Evolutionary conservation across 2,113 vertebrate genomes (phyloP).

Genomic region (Grammomys surdaster): DNA sequence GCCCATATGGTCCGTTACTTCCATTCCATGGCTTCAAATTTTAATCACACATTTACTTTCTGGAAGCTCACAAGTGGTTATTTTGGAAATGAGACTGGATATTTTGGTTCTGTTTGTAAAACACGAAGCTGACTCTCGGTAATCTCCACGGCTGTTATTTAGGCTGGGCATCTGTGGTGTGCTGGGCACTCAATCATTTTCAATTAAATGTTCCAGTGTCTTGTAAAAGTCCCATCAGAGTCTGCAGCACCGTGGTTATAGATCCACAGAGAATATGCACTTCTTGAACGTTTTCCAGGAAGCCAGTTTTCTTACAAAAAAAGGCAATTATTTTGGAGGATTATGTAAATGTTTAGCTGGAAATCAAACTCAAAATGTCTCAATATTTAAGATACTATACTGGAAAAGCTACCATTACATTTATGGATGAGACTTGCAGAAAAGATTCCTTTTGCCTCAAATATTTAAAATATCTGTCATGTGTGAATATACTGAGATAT

Average conservation of each 20-base stretch:
- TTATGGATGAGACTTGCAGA: constrained; percentile 34
- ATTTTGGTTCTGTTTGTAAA: constrained; percentile 78
- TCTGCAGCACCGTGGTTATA: constrained; percentile 55
- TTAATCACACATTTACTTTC: constrained; percentile 68
- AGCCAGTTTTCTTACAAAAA: constrained; percentile 75
- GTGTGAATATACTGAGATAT: constrained; percentile 66
- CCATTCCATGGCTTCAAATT: constrained; percentile 63
- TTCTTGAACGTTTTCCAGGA: constrained; percentile 62
- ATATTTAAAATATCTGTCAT: constrained; percentile 45
- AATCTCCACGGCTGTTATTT: constrained; percentile 74
- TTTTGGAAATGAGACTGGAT: constrained; percentile 69
- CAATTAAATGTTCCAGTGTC: constrained; percentile 76
- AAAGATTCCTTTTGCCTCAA: constrained; percentile 50
- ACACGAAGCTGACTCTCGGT: constrained; percentile 66
- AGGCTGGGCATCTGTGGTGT: constrained; percentile 63
- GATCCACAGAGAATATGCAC: constrained; percentile 60
- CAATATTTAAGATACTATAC: constrained; percentile 51
- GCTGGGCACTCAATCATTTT: constrained; percentile 75
- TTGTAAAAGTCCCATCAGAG: constrained; percentile 63
- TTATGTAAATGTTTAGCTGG: constrained; percentile 79
- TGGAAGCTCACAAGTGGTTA: constrained; percentile 70
- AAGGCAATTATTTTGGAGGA: constrained; percentile 83
- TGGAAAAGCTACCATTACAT: constrained; percentile 50
- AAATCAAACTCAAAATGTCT: constrained; percentile 66
- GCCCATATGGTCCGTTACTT: constrained; percentile 64